These are phyloP conservation scores for Neodiprion pinetum DNA, from an alignment of 1,140 invertebrate genomes.

Conservation along the genomic window DNA sequence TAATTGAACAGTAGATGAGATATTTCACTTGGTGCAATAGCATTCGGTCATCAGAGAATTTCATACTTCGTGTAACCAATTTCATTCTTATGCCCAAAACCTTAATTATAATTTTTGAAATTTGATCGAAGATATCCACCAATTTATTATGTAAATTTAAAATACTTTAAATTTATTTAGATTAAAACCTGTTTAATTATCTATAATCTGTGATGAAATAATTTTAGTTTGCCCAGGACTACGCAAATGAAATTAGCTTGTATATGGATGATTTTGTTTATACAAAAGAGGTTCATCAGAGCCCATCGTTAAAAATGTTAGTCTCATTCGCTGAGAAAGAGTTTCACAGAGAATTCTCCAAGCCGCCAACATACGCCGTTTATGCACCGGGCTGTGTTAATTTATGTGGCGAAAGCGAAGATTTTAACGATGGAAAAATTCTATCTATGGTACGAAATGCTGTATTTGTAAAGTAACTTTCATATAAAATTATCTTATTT, in stretches of 20 bases:
- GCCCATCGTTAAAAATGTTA: neutral
- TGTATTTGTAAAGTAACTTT: too few species aligned
- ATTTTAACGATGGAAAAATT: neutral
- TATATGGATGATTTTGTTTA: neutral
- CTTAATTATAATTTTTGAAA: too few species aligned
- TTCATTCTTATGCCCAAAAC: too few species aligned
- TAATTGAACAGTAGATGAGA: too few species aligned
- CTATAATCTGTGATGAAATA: neutral
- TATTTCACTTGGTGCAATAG: too few species aligned
- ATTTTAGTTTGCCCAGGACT: slow-evolving; percentile 5
- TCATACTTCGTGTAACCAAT: too few species aligned
- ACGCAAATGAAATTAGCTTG: neutral
- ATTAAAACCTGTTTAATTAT: too few species aligned
- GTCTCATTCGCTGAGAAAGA: neutral
- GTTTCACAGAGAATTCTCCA: neutral
- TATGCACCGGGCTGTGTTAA: neutral
- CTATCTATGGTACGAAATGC: neutral
- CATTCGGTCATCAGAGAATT: too few species aligned
- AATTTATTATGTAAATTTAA: too few species aligned
- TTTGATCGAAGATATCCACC: too few species aligned
- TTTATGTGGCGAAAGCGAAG: neutral
- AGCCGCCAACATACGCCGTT: neutral
- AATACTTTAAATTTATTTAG: too few species aligned
- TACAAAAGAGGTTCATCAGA: neutral
- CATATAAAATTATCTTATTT: too few species aligned